A percentile compares a stretch with the other conserved stretches of the same genome.
Evolutionary conservation across 2,113 vertebrate species (phyloP).

Genomic region (Anseranas semipalmata): DNA sequence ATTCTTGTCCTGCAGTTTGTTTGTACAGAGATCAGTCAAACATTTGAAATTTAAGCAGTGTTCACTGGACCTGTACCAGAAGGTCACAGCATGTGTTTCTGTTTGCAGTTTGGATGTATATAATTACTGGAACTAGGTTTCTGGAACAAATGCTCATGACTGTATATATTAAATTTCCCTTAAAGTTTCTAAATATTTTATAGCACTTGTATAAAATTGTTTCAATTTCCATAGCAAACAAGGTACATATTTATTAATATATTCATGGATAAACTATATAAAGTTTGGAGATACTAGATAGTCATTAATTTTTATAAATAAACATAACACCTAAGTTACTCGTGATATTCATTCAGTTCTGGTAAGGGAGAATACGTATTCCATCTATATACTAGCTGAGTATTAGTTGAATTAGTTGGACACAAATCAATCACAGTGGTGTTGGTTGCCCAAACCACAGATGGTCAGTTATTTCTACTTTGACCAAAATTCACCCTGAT

Average conservation of each 20-base stretch:
- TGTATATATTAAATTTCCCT: not conserved
- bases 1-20: not conserved
- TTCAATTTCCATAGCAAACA: not conserved
- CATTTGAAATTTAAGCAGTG: not conserved
- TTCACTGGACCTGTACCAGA: not conserved
- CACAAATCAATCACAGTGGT: not conserved
- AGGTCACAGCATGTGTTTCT: not conserved
- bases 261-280: not conserved
- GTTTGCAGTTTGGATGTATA: not conserved
- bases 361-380: not conserved
- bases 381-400: not conserved
- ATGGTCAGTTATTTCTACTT: not conserved
- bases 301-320: not conserved
- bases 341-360: not conserved
- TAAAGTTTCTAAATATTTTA: not conserved
- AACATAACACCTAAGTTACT: not conserved
- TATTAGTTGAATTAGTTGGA: not conserved
- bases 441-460: not conserved
- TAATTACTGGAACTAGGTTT: not conserved
- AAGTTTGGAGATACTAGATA: not conserved
- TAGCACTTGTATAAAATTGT: not conserved
- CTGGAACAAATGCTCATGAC: not conserved
- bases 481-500: not conserved
- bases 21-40: not conserved
- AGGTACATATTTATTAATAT: not conserved